These are phyloP conservation scores for Limnothrissa miodon DNA, from an alignment of 2,113 vertebrate species.

Conservation along the genomic window DNA sequence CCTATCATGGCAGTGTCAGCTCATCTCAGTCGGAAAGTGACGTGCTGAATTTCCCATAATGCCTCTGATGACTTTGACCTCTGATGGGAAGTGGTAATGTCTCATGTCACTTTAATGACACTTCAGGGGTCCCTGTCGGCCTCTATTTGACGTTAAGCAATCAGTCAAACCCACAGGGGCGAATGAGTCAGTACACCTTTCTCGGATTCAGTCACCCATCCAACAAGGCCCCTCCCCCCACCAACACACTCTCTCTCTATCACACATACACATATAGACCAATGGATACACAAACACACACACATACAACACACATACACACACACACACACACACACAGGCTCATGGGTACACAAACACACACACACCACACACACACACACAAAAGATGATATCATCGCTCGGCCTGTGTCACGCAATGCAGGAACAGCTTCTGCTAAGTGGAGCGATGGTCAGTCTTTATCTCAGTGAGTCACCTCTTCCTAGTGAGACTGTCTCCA, in stretches of 20 bases:
- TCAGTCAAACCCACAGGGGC: not conserved
- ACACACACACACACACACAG: not conserved
- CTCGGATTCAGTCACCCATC: not conserved
- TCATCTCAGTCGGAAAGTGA: not conserved
- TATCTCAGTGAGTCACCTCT: not conserved
- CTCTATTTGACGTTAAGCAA: not conserved
- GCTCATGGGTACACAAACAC: not conserved
- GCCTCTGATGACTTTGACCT: not conserved
- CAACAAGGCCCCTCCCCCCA: too few species aligned
- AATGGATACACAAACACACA: not conserved
- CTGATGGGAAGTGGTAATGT: not conserved
- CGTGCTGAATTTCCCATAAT: not conserved
- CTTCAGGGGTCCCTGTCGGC: not conserved
- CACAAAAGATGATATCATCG: constrained; percentile 15
- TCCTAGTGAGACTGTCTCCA: too few species aligned
- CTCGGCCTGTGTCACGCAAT: constrained; percentile 27
- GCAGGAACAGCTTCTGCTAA: constrained; percentile 25
- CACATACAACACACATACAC: not conserved
- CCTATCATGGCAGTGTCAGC: not conserved
- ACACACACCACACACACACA: not conserved
- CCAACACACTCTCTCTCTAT: not conserved
- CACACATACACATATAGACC: not conserved
- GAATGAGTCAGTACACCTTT: not conserved
- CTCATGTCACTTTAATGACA: not conserved
- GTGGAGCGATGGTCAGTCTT: constrained; percentile 2